Evolutionary conservation across 1,140 invertebrate species (phyloP), one percentile per base, ranked within the genome.

Genomic region (Cydia pomonella): DNA sequence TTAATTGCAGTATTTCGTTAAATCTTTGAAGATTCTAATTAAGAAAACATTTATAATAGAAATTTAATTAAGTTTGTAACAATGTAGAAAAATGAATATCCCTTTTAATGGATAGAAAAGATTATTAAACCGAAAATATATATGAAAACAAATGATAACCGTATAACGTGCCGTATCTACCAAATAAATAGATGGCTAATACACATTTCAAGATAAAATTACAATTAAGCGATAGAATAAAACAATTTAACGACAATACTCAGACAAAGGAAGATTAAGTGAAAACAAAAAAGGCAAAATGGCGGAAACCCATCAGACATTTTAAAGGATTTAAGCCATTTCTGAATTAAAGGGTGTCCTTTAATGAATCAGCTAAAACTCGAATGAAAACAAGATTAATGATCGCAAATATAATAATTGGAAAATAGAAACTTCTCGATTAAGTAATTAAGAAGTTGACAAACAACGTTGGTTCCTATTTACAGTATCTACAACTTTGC

Each of bases 391-490:
- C 21, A 69, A 38, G 64, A 69, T 69, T 69, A 69, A 69, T 66
- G 63, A 66, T 69, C 29, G 7, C 27, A 33, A 69, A 69, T 38
- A 33, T 33, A 12, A 69, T 69, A 69, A 69, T 69, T 69, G 64
- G 64, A 38, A 41, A 69, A 66, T 18, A 69, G 64, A 38, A 69
- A 69, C 29, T 69, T 69, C 7, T 9, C 27, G 64, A 69, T 69
- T 69, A 33, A 33, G 64, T 69, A 69, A 69, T 69, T 69, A 69
- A 16, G 64, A 9, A 69, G 64, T 69, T 69, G 64, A 69, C 64
- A 69, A 69, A 69, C 64, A 69, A 21, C 29, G 33, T 18, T n/a
- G n/a, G 29, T 69, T 27, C 16, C 9, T 66, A 66, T 27, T 50
- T 50, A n/a, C 47, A 18, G 16, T 21, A n/a, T n/a, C n/a, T n/a